Evolutionary conservation across 2,888 invertebrate genomes (phyloP).

Genomic region (Horisme vitalbata): DNA sequence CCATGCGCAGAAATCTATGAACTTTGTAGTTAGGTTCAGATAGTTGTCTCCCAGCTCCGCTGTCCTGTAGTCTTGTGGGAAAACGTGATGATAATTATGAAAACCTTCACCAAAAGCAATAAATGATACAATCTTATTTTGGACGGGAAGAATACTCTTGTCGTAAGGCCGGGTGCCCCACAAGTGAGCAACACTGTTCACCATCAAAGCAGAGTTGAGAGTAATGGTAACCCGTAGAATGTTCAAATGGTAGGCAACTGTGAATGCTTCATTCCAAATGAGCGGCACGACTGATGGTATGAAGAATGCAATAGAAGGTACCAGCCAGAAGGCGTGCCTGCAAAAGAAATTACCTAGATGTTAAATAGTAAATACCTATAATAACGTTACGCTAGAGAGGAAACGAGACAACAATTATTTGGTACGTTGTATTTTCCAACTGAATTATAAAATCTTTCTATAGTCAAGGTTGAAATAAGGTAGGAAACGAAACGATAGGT

Average conservation of each 20-base stretch:
- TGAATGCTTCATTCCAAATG: slow-evolving; percentile 19
- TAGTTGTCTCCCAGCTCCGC: slow-evolving; percentile 42
- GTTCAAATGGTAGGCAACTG: slow-evolving; percentile 23
- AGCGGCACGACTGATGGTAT: slow-evolving; percentile 21
- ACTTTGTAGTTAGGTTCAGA: slow-evolving; percentile 32
- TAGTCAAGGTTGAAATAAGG: too few relatives aligned
- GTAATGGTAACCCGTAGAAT: slow-evolving; percentile 10
- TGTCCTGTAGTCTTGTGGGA: slow-evolving; percentile 50
- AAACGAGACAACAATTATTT: too few relatives aligned
- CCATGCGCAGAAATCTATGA: slow-evolving; percentile 33
- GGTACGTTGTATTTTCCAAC: too few relatives aligned
- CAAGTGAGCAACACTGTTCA: slow-evolving; percentile 84
- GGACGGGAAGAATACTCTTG: slow-evolving; percentile 39
- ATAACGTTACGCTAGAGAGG: too few relatives aligned
- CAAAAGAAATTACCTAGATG: neutral
- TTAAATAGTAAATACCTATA: too few relatives aligned
- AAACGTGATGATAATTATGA: slow-evolving; percentile 56
- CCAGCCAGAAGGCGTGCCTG: slow-evolving; percentile 1
- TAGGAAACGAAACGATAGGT: too few relatives aligned
- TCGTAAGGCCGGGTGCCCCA: slow-evolving; percentile 74
- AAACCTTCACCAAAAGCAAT: slow-evolving; percentile 47
- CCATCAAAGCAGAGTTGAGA: slow-evolving; percentile 64
- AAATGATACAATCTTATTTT: slow-evolving; percentile 34
- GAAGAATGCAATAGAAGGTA: neutral
- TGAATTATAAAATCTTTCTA: too few relatives aligned